Evolutionary conservation across 2,888 invertebrate genomes (phyloP).

Genomic region (Azorinus chamasolen): DNA sequence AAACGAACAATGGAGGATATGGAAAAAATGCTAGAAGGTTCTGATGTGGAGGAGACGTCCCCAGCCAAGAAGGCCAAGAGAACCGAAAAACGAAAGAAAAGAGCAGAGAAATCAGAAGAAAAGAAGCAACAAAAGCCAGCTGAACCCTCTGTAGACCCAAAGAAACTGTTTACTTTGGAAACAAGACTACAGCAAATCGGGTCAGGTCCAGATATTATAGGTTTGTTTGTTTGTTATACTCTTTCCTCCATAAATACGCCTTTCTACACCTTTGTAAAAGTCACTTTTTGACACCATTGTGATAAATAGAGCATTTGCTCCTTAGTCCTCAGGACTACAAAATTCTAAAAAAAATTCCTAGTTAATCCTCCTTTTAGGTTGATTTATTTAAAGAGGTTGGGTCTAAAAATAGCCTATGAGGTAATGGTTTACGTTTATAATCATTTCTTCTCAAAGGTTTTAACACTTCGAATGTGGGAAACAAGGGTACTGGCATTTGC

Average conservation of each 20-base stretch:
- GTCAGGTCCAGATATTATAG: constrained; percentile 47
- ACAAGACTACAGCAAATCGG: constrained; percentile 67
- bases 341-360: too few relatives aligned
- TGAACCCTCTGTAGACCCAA: constrained; percentile 72
- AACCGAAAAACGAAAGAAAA: constrained; percentile 7
- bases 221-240: constrained; percentile 12
- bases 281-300: too few relatives aligned
- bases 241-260: too few relatives aligned
- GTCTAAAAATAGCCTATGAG: too few relatives aligned
- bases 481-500: too few relatives aligned
- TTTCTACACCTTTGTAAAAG: too few relatives aligned
- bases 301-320: too few relatives aligned
- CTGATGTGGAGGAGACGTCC: constrained; percentile 40
- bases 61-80: constrained; percentile 25
- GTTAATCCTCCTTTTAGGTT: too few relatives aligned
- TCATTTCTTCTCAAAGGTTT: background rate
- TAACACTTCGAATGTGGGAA: too few relatives aligned
- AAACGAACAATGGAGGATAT: constrained; percentile 75
- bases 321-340: too few relatives aligned
- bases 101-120: background rate
- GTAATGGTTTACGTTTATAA: too few relatives aligned
- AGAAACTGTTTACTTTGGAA: constrained; percentile 69
- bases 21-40: constrained; percentile 57
- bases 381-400: too few relatives aligned
- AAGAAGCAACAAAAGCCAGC: constrained; percentile 15